Conservation (phyloP, 2,888 invertebrate species). For the Spilarctia lutea region DNA sequence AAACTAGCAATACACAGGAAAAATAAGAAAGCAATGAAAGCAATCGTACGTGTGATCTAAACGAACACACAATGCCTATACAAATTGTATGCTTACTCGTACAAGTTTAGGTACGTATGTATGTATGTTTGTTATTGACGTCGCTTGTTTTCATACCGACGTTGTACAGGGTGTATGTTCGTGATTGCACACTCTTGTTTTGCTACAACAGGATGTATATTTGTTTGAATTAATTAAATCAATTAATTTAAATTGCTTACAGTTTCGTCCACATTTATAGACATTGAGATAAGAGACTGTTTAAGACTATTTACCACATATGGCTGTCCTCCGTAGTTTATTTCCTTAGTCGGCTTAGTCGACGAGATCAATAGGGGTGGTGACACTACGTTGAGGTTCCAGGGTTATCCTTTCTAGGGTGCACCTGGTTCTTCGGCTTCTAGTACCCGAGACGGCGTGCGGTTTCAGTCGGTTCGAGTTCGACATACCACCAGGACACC, state of each 20-base stretch:
- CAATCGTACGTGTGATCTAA: slow-evolving; percentile 75
- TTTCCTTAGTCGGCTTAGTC: too few relatives aligned
- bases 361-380: too few relatives aligned
- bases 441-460: too few relatives aligned
- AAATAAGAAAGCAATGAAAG: slow-evolving; percentile 67
- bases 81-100: slow-evolving; percentile 61
- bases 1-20: slow-evolving; percentile 52
- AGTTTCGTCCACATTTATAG: slow-evolving; percentile 17
- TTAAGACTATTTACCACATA: background rate
- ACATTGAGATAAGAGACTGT: background rate
- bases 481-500: too few relatives aligned
- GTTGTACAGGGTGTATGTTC: slow-evolving; percentile 48
- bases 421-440: too few relatives aligned
- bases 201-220: slow-evolving; percentile 63
- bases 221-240: slow-evolving; percentile 61
- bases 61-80: slow-evolving; percentile 67
- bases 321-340: background rate
- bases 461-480: too few relatives aligned
- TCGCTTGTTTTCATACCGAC: slow-evolving; percentile 69
- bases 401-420: too few relatives aligned
- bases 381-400: too few relatives aligned
- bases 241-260: slow-evolving; percentile 34
- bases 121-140: slow-evolving; percentile 68
- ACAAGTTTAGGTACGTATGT: slow-evolving; percentile 34
- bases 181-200: slow-evolving; percentile 64